A percentile compares a stretch with the other conserved stretches of the same genome.
Evolutionary conservation across 2,888 invertebrate genomes (phyloP).

Genomic region (Andrena dorsata): DNA sequence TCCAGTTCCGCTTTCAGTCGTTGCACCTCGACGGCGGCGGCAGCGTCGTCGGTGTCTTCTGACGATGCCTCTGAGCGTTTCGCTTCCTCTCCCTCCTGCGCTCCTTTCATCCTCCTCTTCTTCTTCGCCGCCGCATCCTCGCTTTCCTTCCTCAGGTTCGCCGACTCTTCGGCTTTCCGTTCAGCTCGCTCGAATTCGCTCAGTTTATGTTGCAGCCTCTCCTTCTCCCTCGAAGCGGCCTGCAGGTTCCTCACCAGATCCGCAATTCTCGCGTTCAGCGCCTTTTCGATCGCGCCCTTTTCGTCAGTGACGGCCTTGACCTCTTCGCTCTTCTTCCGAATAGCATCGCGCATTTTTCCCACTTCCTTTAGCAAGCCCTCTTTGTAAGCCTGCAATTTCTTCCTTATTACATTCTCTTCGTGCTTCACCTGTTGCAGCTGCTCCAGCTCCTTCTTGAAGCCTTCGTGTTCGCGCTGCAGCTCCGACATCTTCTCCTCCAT

Average conservation of each 20-base stretch:
- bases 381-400: slow-evolving; percentile 58
- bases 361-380: slow-evolving; percentile 52
- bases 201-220: slow-evolving; percentile 39
- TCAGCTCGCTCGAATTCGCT: slow-evolving; percentile 7
- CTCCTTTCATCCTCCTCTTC: neutral
- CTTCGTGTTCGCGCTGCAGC: slow-evolving; percentile 51
- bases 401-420: slow-evolving; percentile 46
- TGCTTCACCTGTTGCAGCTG: slow-evolving; percentile 54
- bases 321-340: slow-evolving; percentile 58
- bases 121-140: neutral
- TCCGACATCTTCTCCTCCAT: slow-evolving; percentile 45
- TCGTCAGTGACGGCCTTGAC: slow-evolving; percentile 55
- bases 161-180: neutral
- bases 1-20: slow-evolving; percentile 45
- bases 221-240: slow-evolving; percentile 39
- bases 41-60: slow-evolving; percentile 1
- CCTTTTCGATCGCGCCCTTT: slow-evolving; percentile 25
- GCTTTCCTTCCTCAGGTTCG: neutral
- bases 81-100: neutral
- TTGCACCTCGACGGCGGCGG: slow-evolving; percentile 27
- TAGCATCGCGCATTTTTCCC: slow-evolving; percentile 42
- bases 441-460: slow-evolving; percentile 16
- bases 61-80: neutral
- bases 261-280: slow-evolving; percentile 16
- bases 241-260: slow-evolving; percentile 36